Conservation (phyloP, 1,140 invertebrate species). For the Pectinophora gossypiella region DNA sequence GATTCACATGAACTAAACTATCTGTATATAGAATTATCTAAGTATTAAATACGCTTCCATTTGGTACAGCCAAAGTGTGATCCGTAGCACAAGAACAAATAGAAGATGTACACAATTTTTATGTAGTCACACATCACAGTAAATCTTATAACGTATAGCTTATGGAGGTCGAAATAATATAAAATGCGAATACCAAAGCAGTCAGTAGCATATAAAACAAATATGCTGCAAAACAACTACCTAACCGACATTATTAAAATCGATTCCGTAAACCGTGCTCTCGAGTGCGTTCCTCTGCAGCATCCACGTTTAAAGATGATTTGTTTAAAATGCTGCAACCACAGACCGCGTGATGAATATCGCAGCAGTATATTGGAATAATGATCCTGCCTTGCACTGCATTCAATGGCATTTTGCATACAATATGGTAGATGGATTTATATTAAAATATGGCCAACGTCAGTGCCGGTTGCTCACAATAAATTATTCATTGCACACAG, state of each 20-base stretch:
- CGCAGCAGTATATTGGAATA: conserved; percentile 67
- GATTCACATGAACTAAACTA: no score
- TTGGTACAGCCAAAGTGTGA: no score
- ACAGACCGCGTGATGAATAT: conserved; percentile 66
- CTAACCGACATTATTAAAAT: conserved; percentile 55
- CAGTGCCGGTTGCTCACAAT: conserved; percentile 67
- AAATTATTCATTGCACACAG: conserved; percentile 72
- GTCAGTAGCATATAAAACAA: conserved; percentile 13
- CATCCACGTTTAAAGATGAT: conserved; percentile 64
- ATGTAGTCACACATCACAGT: no score
- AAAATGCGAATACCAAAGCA: background rate
- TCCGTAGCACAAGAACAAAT: no score
- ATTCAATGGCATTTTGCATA: conserved; percentile 75
- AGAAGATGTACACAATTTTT: no score
- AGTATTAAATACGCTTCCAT: no score
- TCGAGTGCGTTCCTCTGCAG: conserved; percentile 21
- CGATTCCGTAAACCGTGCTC: conserved; percentile 33
- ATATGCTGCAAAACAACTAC: conserved; percentile 21
- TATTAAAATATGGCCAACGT: conserved; percentile 74
- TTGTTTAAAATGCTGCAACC: conserved; percentile 69
- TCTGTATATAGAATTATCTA: no score
- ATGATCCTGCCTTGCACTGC: conserved; percentile 70
- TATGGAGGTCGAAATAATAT: background rate
- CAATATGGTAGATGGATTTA: conserved; percentile 74
- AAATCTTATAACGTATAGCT: background rate